Conservation (phyloP, 2,113 vertebrate genomes). For the Crocuta crocuta region DNA sequence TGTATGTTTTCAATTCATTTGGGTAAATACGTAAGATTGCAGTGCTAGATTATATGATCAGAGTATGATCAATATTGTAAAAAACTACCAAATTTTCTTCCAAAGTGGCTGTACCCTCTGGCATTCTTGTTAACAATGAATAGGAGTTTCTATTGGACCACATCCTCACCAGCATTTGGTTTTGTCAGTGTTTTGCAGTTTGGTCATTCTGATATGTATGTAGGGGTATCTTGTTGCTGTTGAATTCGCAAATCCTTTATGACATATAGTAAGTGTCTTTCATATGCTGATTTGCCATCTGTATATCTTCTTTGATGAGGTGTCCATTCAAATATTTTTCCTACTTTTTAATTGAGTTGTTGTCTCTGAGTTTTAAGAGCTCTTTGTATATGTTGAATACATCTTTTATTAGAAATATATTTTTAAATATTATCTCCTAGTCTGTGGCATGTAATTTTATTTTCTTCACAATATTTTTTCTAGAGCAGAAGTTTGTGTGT, state of each 20-base stretch:
- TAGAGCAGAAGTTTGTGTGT: background rate
- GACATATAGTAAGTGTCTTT: background rate
- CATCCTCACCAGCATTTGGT: background rate
- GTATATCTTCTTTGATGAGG: background rate
- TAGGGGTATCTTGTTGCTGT: background rate
- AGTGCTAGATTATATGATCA: background rate
- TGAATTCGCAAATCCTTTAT: background rate
- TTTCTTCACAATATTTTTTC: background rate
- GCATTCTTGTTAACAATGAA: background rate
- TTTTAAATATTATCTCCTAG: background rate
- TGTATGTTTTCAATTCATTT: background rate
- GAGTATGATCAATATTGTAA: background rate
- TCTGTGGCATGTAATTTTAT: background rate
- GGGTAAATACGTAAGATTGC: background rate
- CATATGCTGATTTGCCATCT: background rate
- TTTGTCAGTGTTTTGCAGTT: background rate
- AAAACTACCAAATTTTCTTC: background rate
- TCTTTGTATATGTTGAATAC: background rate
- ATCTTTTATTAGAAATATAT: background rate
- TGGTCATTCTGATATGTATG: background rate
- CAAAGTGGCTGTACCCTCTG: background rate
- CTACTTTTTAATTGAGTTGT: background rate
- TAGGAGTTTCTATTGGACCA: background rate
- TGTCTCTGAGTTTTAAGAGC: background rate
- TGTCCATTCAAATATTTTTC: background rate